These are phyloP conservation scores for Cryptus armator DNA, from an alignment of 2,888 invertebrate species.

Conservation along the genomic window DNA sequence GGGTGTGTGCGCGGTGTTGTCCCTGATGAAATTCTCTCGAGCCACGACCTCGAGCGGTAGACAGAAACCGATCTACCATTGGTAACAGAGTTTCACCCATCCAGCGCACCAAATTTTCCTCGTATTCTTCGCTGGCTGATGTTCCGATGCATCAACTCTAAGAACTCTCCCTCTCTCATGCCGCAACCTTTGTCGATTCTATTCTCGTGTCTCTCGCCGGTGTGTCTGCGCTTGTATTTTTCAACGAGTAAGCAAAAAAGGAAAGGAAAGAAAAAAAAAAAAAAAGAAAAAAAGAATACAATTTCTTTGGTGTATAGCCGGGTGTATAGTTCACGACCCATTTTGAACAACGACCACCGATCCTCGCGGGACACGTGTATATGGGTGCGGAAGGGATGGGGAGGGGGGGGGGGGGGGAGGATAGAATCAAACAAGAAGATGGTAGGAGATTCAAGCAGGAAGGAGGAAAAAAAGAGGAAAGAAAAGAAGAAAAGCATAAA, in stretches of 20 bases:
- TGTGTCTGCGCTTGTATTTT: constrained; percentile 16
- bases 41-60: constrained; percentile 28
- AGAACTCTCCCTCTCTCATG: constrained; percentile 3
- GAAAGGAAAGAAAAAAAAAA: neutral
- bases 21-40: constrained; percentile 65
- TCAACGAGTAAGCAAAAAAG: neutral
- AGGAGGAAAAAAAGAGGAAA: constrained; percentile 22
- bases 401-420: neutral
- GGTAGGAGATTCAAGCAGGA: constrained; percentile 3
- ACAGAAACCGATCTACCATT: constrained; percentile 45
- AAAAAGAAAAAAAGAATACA: constrained; percentile 33
- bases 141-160: constrained; percentile 33
- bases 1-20: constrained; percentile 72
- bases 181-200: neutral
- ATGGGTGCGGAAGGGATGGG: neutral
- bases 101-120: constrained; percentile 14
- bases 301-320: constrained; percentile 28
- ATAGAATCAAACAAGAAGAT: constrained; percentile 12
- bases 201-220: neutral
- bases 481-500: constrained; percentile 22
- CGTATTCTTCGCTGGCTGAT: neutral
- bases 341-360: constrained; percentile 58
- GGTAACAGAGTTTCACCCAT: constrained; percentile 2
- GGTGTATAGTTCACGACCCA: constrained; percentile 11
- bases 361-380: constrained; percentile 36